These are phyloP conservation scores for Meloe dianella DNA, from an alignment of 2,888 invertebrate genomes.

Conservation along the genomic window DNA sequence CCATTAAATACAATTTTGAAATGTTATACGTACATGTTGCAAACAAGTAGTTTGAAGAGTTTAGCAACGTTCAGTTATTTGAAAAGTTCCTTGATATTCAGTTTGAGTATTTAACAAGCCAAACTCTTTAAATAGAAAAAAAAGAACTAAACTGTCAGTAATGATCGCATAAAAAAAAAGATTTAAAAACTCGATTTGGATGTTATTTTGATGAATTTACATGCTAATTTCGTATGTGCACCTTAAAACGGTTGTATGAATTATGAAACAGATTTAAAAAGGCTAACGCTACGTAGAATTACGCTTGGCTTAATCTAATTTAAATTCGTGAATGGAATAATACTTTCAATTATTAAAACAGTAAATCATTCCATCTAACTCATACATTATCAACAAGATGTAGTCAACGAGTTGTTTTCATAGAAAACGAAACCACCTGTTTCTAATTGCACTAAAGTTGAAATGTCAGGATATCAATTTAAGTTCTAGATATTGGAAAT, in stretches of 20 bases:
- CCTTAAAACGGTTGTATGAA: no score
- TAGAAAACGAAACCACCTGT: neutral
- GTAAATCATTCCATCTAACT: neutral
- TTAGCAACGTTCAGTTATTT: neutral
- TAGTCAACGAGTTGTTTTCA: neutral
- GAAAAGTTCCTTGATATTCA: neutral
- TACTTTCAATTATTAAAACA: neutral
- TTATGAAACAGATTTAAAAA: no score
- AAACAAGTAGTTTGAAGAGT: neutral
- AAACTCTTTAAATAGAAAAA: neutral
- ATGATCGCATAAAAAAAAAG: no score
- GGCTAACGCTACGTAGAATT: no score
- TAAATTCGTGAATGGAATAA: neutral
- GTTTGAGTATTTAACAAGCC: neutral
- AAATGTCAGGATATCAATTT: neutral
- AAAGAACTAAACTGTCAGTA: no score
- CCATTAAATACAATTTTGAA: neutral
- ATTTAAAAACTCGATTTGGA: no score
- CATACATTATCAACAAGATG: neutral
- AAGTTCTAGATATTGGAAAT: neutral
- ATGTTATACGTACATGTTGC: neutral
- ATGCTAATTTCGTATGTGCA: no score
- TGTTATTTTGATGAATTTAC: no score
- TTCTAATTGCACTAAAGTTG: neutral
- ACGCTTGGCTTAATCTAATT: no score